Evolutionary conservation across 35 echinoderm and acorn worm genomes (phyloP).

Genomic region (Ophioderma brevispina): DNA sequence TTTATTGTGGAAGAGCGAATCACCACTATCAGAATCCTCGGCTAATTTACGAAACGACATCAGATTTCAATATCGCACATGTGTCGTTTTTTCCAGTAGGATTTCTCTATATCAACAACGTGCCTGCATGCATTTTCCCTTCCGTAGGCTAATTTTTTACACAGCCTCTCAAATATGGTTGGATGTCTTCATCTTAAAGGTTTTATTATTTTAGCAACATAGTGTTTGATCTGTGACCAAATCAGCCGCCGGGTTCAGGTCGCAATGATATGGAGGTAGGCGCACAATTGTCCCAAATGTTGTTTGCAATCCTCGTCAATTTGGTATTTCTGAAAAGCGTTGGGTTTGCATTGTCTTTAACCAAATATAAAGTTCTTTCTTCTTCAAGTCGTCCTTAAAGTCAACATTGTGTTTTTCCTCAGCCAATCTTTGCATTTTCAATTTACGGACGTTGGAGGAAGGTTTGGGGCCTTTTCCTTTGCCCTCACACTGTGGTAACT

Average conservation of each 20-base stretch:
- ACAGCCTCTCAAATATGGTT: neutral
- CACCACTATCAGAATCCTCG: too few relatives aligned
- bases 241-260: neutral
- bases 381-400: neutral
- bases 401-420: neutral
- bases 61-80: neutral
- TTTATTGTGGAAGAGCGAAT: too few relatives aligned
- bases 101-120: neutral
- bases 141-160: neutral
- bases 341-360: neutral
- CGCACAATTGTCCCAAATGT: neutral
- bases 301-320: neutral
- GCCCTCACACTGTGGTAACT: neutral
- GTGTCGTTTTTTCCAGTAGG: neutral
- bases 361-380: neutral
- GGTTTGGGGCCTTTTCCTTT: neutral
- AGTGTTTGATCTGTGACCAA: neutral
- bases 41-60: neutral
- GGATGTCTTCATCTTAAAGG: neutral
- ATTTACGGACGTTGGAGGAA: neutral
- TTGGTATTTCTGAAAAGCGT: neutral
- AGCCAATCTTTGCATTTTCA: neutral
- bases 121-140: neutral
- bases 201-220: neutral
- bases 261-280: neutral